phyloP scores from a whole-genome alignment of 2,113 vertebrate species.

The Felis chaus region DNA sequence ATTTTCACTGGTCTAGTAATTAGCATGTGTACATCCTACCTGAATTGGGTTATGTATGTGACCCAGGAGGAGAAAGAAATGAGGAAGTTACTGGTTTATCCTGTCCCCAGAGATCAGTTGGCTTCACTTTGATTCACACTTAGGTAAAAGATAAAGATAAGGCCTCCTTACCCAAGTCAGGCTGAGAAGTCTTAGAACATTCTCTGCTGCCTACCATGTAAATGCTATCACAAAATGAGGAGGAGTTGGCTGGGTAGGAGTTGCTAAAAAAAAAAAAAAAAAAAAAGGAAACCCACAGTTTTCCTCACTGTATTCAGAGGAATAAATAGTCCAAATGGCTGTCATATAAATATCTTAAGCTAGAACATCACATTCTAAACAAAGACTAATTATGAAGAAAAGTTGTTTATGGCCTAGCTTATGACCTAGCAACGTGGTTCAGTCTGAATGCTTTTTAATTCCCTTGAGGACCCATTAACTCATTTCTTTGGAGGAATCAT shows the following conservation, averaged over 20 bases:
- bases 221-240: neutral
- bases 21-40: neutral
- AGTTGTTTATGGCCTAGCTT: neutral
- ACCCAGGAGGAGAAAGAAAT: neutral
- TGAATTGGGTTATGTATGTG: neutral
- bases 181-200: neutral
- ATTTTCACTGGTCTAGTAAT: neutral
- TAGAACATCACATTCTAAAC: neutral
- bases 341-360: neutral
- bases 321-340: neutral
- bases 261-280: neutral
- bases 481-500: neutral
- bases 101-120: neutral
- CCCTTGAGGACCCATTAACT: neutral
- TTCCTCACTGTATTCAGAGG: neutral
- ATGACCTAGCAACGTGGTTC: neutral
- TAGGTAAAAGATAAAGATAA: neutral
- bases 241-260: neutral
- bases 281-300: neutral
- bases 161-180: neutral
- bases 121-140: neutral
- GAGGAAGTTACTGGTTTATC: neutral
- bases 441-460: neutral
- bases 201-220: neutral
- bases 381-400: conserved; percentile 5